Evolutionary conservation across 1,140 invertebrate species (phyloP).

Genomic region (honey bee (Apis mellifera)): DNA sequence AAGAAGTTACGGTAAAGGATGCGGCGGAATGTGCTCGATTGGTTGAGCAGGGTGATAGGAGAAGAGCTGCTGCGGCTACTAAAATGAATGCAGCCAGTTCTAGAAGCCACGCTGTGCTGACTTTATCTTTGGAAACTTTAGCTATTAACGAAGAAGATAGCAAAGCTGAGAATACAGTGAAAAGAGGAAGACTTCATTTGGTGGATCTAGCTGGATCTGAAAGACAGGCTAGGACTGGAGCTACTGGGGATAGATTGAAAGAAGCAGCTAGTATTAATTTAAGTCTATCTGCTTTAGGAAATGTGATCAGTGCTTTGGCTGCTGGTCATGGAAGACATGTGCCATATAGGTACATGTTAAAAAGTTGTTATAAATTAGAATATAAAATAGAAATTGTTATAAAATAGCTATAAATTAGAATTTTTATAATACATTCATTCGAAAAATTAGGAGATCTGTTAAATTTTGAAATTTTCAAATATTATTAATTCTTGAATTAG

Average conservation of each 20-base stretch:
- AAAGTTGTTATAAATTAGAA: too few species aligned
- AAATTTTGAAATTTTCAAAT: conserved; percentile 80
- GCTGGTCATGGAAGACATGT: conserved; percentile 95
- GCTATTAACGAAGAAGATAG: conserved; percentile 82
- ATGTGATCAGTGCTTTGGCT: conserved; percentile 96
- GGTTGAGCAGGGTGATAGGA: conserved; percentile 89
- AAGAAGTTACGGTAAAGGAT: conserved; percentile 89
- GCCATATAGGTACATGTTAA: conserved; percentile 87
- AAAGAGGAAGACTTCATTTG: conserved; percentile 92
- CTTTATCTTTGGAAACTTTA: conserved; percentile 89
- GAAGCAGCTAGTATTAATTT: conserved; percentile 98
- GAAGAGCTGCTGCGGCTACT: conserved; percentile 89
- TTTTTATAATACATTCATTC: neutral
- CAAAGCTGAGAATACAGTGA: conserved; percentile 80
- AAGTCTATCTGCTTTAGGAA: conserved; percentile 95
- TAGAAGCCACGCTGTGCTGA: conserved; percentile 95
- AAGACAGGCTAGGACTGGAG: conserved; percentile 92
- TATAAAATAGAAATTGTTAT: too few species aligned
- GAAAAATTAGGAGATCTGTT: neutral
- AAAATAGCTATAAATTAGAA: too few species aligned
- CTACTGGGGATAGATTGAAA: conserved; percentile 92
- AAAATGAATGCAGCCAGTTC: conserved; percentile 94
- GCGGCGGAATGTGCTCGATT: conserved; percentile 88
- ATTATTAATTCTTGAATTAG: too few species aligned
- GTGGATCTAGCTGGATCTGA: conserved; percentile 96